Evolutionary conservation across 2,113 vertebrate genomes (phyloP).

Genomic region (Peromyscus maniculatus): DNA sequence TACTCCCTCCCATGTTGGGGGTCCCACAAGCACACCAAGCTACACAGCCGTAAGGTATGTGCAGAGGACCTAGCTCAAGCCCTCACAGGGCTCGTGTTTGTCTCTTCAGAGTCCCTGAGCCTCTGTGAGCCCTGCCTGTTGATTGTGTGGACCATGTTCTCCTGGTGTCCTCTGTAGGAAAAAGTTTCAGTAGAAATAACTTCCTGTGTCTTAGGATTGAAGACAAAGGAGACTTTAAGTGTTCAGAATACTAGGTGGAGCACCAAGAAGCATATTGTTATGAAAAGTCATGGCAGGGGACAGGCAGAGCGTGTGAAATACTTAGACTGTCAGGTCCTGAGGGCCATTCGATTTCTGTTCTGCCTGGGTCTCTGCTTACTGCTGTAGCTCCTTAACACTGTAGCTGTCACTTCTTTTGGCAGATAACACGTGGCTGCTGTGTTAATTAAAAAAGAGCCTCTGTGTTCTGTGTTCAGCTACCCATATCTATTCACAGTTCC

Average conservation of each 20-base stretch:
- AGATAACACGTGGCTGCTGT: background rate
- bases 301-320: background rate
- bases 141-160: background rate
- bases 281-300: background rate
- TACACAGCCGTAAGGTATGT: background rate
- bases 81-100: background rate
- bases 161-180: background rate
- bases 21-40: background rate
- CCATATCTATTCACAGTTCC: no score
- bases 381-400: background rate
- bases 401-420: conserved; percentile 40
- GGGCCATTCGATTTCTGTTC: background rate
- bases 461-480: background rate
- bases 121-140: background rate
- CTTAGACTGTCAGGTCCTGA: background rate
- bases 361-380: background rate
- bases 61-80: background rate
- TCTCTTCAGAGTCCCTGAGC: background rate
- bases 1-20: background rate
- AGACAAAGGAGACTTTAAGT: background rate
- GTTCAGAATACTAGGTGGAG: background rate
- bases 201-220: background rate
- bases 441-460: background rate
- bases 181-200: background rate
- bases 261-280: background rate